These are phyloP conservation scores for Agriopis aurantiaria DNA, from an alignment of 2,888 invertebrate species.

Conservation along the genomic window DNA sequence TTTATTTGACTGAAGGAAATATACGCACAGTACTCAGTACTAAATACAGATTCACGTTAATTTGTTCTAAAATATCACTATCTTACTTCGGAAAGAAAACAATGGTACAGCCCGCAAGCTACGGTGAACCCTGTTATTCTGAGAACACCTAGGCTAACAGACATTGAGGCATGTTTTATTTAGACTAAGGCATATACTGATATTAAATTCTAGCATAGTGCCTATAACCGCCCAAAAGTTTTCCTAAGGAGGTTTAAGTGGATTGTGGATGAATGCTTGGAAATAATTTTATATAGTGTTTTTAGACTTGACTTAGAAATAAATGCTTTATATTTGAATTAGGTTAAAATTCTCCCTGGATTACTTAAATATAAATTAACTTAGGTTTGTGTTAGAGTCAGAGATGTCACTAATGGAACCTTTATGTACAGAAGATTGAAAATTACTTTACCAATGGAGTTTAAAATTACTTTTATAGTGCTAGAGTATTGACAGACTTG, in stretches of 20 bases:
- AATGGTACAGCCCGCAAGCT: slow-evolving; percentile 34
- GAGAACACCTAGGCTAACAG: slow-evolving; percentile 65
- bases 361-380: slow-evolving; percentile 6
- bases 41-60: background rate
- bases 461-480: slow-evolving; percentile 4
- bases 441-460: background rate
- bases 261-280: background rate
- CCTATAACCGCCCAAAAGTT: background rate
- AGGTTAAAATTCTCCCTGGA: slow-evolving; percentile 1
- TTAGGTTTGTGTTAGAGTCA: slow-evolving; percentile 15
- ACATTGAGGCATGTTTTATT: slow-evolving; percentile 50
- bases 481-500: background rate
- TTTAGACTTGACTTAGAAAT: slow-evolving; percentile 1
- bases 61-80: background rate
- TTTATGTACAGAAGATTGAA: slow-evolving; percentile 5
- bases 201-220: slow-evolving; percentile 58
- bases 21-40: too few relatives aligned
- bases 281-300: background rate
- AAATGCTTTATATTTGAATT: slow-evolving; percentile 1
- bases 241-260: background rate
- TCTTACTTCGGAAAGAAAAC: background rate
- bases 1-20: background rate
- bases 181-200: slow-evolving; percentile 58
- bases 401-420: slow-evolving; percentile 20
- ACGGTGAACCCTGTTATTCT: slow-evolving; percentile 61